Conservation (phyloP, 2,888 invertebrate species). For the Fragum whitleyi region DNA sequence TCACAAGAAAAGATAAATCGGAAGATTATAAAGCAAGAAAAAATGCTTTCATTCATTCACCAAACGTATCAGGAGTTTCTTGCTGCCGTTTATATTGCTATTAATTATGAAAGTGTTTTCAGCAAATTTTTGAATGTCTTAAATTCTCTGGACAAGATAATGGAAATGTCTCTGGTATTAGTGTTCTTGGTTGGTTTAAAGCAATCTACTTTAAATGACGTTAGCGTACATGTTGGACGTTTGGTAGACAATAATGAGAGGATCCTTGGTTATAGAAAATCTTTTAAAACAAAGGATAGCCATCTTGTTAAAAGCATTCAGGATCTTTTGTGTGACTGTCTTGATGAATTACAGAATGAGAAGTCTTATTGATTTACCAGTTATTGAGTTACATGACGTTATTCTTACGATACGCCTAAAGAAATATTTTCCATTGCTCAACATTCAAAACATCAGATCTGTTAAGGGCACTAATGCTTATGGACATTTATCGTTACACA, state of each 20-base stretch:
- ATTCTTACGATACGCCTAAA: no score
- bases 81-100: conserved; percentile 4
- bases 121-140: neutral
- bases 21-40: neutral
- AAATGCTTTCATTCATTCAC: conserved; percentile 12
- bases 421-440: no score
- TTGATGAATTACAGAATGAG: neutral
- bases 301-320: neutral
- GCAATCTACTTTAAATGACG: neutral
- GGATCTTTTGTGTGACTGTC: neutral
- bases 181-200: neutral
- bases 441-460: no score
- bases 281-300: neutral
- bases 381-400: no score
- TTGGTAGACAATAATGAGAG: neutral
- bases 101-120: neutral
- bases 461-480: no score
- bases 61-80: conserved; percentile 25
- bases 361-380: neutral
- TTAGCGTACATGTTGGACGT: neutral
- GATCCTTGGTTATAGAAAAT: neutral
- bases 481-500: no score
- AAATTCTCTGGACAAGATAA: neutral
- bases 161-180: conserved; percentile 5
- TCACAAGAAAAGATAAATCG: conserved; percentile 7